phyloP scores from a whole-genome alignment of 1,140 invertebrate species.

The Aphelenchoides besseyi region DNA sequence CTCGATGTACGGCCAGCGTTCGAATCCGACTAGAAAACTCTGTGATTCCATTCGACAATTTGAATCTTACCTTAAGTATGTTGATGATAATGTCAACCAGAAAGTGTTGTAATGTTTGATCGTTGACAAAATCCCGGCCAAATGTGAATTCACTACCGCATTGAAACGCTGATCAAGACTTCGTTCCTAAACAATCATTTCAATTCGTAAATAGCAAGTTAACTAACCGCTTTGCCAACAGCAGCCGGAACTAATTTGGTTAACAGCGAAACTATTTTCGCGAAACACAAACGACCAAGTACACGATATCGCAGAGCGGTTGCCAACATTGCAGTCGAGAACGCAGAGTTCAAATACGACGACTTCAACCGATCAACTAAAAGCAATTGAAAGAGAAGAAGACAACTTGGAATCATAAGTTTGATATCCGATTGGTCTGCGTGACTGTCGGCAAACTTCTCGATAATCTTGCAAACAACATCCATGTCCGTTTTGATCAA shows the following conservation, averaged over 20 bases:
- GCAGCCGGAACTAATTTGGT: conserved; percentile 34
- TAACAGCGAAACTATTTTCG: conserved; percentile 29
- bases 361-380: conserved; percentile 34
- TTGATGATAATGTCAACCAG: conserved; percentile 15
- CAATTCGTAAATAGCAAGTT: background rate
- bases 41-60: too few relatives aligned
- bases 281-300: conserved; percentile 35
- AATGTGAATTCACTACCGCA: background rate
- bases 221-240: conserved; percentile 33
- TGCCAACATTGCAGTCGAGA: conserved; percentile 32
- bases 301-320: conserved; percentile 33
- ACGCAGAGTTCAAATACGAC: conserved; percentile 32
- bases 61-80: conserved; percentile 19
- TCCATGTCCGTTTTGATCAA: conserved; percentile 14
- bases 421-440: conserved; percentile 23
- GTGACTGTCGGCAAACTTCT: conserved; percentile 27
- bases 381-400: conserved; percentile 22
- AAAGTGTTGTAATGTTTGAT: conserved; percentile 19
- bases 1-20: conserved; percentile 2
- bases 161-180: background rate
- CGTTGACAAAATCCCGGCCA: background rate
- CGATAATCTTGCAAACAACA: conserved; percentile 34
- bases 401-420: conserved; percentile 30
- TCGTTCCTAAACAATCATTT: conserved; percentile 9
- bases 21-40: too few relatives aligned